Evolutionary conservation across 1,140 invertebrate species (phyloP), one percentile per base, ranked within the genome.

Genomic region (Phthorimaea operculella): DNA sequence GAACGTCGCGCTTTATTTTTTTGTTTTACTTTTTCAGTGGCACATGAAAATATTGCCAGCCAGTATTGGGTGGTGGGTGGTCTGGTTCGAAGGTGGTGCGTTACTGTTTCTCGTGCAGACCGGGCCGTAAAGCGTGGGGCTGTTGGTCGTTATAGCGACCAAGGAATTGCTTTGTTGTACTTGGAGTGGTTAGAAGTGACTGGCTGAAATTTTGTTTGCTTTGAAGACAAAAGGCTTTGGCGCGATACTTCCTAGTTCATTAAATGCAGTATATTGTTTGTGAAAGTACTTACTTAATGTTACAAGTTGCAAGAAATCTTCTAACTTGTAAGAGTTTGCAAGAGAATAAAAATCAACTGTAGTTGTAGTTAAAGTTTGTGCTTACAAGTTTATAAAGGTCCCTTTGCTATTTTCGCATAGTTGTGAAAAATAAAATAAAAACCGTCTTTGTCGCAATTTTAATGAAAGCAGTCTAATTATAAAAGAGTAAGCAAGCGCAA

Each of bases 111-210:
- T 75, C 77, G 78, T 80, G 77, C 76, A 74, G 69, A 78, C 69
- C 68, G 77, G 72, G 68, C 76, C 79, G 75, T 81, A 83, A 83
- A 81, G 77, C 78, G 79, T 80, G 76, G 79, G 82, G 82, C 69
- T 77, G 73, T 73, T 68, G 72, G 82, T 85, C 73, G 82, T 85
- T 82, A 85, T 85, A 80, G 82, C 76, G 77, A 85, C 82, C 77
- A 80, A 80, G 82, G 79, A 85, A 83, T 80, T 74, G 81, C 75
- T 81, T 76, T 74, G 72, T 64, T 61, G 72, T 21, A 39, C 60
- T 69, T 55, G 57, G 62, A 62, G 44, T 62, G 45, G 48, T 58
- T 74, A 82, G 81, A 84, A 68, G 62, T 64, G 72, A 58, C 76
- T 51, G 15, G 44, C 16, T 14, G 36, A 47, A 47, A 47, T 11